Conservation (phyloP, 2,888 invertebrate genomes). For the Ecdyonurus torrentis region DNA sequence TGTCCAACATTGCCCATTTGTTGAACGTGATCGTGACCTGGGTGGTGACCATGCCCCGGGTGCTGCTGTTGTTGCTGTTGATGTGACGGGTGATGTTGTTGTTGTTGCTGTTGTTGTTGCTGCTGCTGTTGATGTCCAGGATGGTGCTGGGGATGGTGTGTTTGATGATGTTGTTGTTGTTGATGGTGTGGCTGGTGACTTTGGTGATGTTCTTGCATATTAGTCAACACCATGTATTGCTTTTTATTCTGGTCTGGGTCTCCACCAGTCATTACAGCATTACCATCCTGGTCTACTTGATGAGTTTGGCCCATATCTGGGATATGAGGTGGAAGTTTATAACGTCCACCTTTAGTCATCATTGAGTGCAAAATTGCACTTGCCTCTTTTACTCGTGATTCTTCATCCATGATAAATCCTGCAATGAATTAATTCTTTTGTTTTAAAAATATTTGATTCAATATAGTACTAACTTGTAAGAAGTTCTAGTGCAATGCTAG, state of each 20-base stretch:
- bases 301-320: slow-evolving; percentile 6
- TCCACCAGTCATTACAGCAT: not conserved
- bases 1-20: not conserved
- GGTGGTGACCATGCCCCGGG: too few relatives aligned
- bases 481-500: too few relatives aligned
- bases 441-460: too few relatives aligned
- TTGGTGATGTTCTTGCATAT: not conserved
- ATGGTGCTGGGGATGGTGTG: too few relatives aligned
- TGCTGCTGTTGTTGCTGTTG: too few relatives aligned
- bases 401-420: slow-evolving; percentile 10
- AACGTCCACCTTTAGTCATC: slow-evolving; percentile 7
- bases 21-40: not conserved
- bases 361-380: slow-evolving; percentile 29
- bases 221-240: not conserved
- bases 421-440: slow-evolving; percentile 17
- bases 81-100: too few relatives aligned
- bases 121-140: too few relatives aligned
- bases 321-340: not conserved
- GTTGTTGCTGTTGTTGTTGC: too few relatives aligned
- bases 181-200: too few relatives aligned
- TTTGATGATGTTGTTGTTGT: too few relatives aligned
- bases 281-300: not conserved
- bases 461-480: too few relatives aligned
- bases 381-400: slow-evolving; percentile 40
- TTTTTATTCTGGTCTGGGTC: not conserved